Conservation (phyloP, 2,888 invertebrate genomes). For the Temnothorax unifasciatus region DNA sequence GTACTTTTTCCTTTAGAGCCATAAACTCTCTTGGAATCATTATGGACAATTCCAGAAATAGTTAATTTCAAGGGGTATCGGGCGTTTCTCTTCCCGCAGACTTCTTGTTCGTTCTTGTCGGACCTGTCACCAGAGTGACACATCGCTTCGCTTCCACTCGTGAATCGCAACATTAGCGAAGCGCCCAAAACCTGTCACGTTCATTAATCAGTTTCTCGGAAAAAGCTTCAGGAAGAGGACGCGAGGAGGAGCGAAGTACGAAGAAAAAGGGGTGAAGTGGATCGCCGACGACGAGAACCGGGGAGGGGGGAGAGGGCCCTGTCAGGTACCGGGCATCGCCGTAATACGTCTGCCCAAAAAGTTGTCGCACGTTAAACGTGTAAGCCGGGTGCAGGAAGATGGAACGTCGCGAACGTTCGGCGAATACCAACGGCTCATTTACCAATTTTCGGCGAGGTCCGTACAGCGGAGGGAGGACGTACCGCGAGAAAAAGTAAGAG, state of each 20-base stretch:
- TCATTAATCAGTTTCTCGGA: conserved; percentile 60
- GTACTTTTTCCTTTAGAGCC: neutral
- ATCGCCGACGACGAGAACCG: conserved; percentile 12
- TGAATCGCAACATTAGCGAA: conserved; percentile 44
- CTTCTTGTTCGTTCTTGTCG: conserved; percentile 10
- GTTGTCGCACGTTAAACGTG: conserved; percentile 48
- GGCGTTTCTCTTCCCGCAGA: neutral
- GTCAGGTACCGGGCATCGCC: conserved; percentile 46
- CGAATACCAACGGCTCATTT: conserved; percentile 63
- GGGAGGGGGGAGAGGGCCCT: neutral
- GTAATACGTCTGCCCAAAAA: conserved; percentile 59
- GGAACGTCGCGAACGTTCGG: conserved; percentile 42
- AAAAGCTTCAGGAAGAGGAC: conserved; percentile 46
- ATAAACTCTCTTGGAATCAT: neutral
- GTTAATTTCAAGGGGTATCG: conserved; percentile 2
- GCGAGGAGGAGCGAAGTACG: conserved; percentile 21
- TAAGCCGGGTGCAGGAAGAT: conserved; percentile 35
- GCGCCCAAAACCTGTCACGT: conserved; percentile 66
- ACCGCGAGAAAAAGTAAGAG: neutral
- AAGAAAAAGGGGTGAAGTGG: conserved; percentile 24
- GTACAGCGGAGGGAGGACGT: neutral
- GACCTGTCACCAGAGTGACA: conserved; percentile 40
- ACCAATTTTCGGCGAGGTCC: conserved; percentile 64
- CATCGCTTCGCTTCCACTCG: conserved; percentile 64
- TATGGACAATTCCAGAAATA: conserved; percentile 28